Conservation (phyloP, 2,888 invertebrate species). For the Deladenus siricidicola region DNA sequence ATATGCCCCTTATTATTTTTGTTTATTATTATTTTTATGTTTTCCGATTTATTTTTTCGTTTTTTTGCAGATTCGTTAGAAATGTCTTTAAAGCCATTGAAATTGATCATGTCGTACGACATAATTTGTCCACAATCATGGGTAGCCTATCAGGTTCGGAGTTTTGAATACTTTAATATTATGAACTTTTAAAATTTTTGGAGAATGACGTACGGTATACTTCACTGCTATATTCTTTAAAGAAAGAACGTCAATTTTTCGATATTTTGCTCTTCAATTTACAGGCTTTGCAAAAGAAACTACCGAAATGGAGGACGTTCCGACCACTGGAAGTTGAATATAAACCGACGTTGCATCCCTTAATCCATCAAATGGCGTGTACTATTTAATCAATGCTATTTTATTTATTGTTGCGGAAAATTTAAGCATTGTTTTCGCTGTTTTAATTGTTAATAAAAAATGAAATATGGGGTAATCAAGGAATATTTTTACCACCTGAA, state of each 20-base stretch:
- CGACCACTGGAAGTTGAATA: constrained; percentile 5
- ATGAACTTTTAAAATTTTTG: not conserved
- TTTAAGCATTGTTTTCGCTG: not conserved
- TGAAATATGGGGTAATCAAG: no score
- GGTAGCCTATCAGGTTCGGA: constrained; percentile 10
- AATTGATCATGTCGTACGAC: constrained; percentile 4
- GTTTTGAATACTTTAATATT: not conserved
- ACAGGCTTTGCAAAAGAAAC: constrained; percentile 10
- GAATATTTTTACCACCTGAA: no score
- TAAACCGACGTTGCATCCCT: not conserved
- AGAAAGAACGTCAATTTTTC: not conserved
- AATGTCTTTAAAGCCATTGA: not conserved
- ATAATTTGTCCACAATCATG: constrained; percentile 12
- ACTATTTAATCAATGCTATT: no score
- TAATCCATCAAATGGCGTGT: constrained; percentile 1
- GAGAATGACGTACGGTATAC: not conserved
- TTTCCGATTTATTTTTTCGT: not conserved
- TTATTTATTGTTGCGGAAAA: not conserved
- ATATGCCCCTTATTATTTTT: no score
- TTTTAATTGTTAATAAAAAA: not conserved
- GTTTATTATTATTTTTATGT: no score
- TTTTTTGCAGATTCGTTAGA: not conserved
- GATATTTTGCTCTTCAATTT: not conserved
- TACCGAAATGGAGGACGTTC: constrained; percentile 8
- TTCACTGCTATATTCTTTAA: no score